Evolutionary conservation across 2,797 vertebrate genomes (phyloP), one percentile per base, ranked within the genome.

Genomic region (Macropus fuliginosus): DNA sequence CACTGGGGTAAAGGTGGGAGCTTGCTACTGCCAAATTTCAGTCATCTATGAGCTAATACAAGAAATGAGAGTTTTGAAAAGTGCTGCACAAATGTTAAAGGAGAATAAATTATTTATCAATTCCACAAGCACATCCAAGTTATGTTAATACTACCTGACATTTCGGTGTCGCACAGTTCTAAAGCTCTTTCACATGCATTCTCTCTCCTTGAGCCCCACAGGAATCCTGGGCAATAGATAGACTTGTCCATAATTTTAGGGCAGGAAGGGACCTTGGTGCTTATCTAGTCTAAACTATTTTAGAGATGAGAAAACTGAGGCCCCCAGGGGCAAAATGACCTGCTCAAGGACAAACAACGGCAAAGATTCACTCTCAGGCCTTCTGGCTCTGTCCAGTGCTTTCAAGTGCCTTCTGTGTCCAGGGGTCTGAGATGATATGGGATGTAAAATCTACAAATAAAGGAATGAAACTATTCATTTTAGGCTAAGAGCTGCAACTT

Each of bases 261-360:
- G 54, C 56, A 57, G 1, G 40, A 93, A 92, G 57, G 31, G 89
- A 74, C 94, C 55, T 54, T 8, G 95, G 31, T 94, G 56, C 93
- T 27, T 50, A 93, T 94, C 89, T 62, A 90, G 91, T 10, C 94
- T 8, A 93, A 95, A 8, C n/a, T 91, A 96, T 93, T 95, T 97
- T 91, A 95, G 56, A 93, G 46, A 94, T 92, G 93, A 54, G 27
- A 94, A 95, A 94, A 91, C 40, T 55, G 92, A 96, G 29, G 29
- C 46, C 13, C 94, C 0, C 66, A 62, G 6, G 95, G 55, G 11
- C 93, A 40, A 93, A 95, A 74, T 9, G 16, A 93, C 50, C 95
- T 93, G 66, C 21, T 54, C 95, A 93, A 92, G 24, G 46, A 55
- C 91, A 91, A 5, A 92, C 81, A 50, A 89, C 91, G 92, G 40